Conservation (phyloP, 2,113 vertebrate species). For the Mesoclemmys tuberculata region DNA sequence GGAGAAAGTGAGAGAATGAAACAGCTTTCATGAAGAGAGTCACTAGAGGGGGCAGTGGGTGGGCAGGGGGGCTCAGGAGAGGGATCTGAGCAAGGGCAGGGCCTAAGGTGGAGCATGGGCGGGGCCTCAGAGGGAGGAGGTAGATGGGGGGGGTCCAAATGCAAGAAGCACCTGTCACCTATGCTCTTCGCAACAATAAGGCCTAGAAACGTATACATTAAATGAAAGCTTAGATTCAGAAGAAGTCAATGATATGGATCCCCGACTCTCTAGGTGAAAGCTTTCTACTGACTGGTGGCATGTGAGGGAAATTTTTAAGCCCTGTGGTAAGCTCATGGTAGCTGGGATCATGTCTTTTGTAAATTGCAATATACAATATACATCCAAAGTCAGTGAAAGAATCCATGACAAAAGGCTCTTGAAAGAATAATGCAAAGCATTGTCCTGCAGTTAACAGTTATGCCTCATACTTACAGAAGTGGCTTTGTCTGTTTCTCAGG, state of each 20-base stretch:
- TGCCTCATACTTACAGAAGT: slow-evolving; percentile 52
- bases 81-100: too few species aligned
- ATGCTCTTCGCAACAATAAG: too few species aligned
- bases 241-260: too few species aligned
- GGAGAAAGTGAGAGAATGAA: too few species aligned
- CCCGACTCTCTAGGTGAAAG: slow-evolving; percentile 1
- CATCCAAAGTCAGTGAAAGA: slow-evolving; percentile 24
- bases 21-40: too few species aligned
- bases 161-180: too few species aligned
- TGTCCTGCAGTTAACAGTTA: slow-evolving; percentile 45
- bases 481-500: slow-evolving; percentile 32
- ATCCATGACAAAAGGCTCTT: slow-evolving; percentile 28
- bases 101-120: too few species aligned
- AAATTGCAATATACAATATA: slow-evolving; percentile 32
- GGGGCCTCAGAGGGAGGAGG: too few species aligned
- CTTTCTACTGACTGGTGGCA: neutral
- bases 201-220: neutral
- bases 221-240: neutral
- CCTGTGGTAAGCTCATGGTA: neutral
- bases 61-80: too few species aligned
- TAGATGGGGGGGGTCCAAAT: too few species aligned
- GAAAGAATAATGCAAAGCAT: slow-evolving; percentile 35
- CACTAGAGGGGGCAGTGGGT: too few species aligned
- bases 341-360: slow-evolving; percentile 18
- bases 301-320: neutral